Conservation (phyloP, 2,888 invertebrate genomes). For the Theretra japonica region DNA sequence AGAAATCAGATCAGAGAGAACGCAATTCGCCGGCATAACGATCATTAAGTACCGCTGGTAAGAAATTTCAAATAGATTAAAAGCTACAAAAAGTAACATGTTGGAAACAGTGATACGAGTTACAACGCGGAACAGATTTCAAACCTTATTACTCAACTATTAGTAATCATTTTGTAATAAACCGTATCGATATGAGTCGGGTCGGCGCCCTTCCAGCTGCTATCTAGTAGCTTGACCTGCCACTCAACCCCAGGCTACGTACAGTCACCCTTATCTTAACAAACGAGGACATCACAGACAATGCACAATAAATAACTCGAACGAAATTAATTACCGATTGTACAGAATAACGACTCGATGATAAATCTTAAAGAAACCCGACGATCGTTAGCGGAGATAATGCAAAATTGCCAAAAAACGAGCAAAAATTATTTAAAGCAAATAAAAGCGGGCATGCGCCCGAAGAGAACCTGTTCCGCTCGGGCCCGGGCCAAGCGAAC, state of each 20-base stretch:
- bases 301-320: slow-evolving; percentile 69
- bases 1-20: slow-evolving; percentile 29
- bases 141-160: slow-evolving; percentile 37
- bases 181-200: slow-evolving; percentile 42
- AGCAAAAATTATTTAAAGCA: slow-evolving; percentile 80
- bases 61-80: slow-evolving; percentile 28
- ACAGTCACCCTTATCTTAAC: slow-evolving; percentile 72
- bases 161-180: slow-evolving; percentile 30
- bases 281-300: slow-evolving; percentile 77
- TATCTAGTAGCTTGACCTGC: slow-evolving; percentile 77
- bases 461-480: slow-evolving; percentile 68
- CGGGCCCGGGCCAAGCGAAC: slow-evolving; percentile 68
- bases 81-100: slow-evolving; percentile 20
- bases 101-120: slow-evolving; percentile 17
- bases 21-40: slow-evolving; percentile 18
- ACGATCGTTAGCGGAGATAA: slow-evolving; percentile 80
- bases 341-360: slow-evolving; percentile 71
- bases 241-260: slow-evolving; percentile 65
- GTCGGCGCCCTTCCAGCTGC: slow-evolving; percentile 72
- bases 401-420: slow-evolving; percentile 80
- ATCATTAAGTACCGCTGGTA: slow-evolving; percentile 25
- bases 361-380: slow-evolving; percentile 76
- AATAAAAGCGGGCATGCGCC: slow-evolving; percentile 78
- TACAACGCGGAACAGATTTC: slow-evolving; percentile 32
- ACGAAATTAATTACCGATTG: slow-evolving; percentile 65